Percentiles rank a stretch among this genome's conserved stretches.
Evolutionary conservation across 2,113 vertebrate genomes (phyloP).

Genomic region (Chiloscyllium plagiosum): DNA sequence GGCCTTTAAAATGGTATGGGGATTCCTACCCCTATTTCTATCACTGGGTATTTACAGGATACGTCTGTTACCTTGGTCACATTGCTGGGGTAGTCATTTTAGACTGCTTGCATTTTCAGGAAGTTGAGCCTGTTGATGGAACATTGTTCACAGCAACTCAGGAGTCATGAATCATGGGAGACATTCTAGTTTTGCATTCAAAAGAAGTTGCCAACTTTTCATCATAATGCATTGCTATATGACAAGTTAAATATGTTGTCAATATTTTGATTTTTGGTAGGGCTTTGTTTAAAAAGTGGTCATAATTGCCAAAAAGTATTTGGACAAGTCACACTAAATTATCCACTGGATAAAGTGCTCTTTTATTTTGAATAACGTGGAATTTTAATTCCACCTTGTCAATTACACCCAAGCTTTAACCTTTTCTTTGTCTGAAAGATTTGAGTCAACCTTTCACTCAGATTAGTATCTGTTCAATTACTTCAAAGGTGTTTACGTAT

Average conservation of each 20-base stretch:
- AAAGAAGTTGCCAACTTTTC: not conserved
- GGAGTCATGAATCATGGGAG: not conserved
- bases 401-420: too few species aligned
- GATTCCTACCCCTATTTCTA: too few species aligned
- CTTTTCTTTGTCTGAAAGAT: too few species aligned
- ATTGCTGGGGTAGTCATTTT: not conserved
- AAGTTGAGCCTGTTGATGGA: not conserved
- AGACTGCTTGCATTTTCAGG: not conserved
- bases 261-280: not conserved
- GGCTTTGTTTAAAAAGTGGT: not conserved
- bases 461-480: too few species aligned
- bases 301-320: not conserved
- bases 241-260: too few species aligned
- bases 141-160: not conserved
- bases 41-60: not conserved
- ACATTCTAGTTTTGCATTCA: not conserved
- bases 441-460: too few species aligned
- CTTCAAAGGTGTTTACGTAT: too few species aligned
- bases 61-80: not conserved
- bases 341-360: not conserved
- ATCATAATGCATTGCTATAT: not conserved
- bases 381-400: too few species aligned
- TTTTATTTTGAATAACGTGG: not conserved
- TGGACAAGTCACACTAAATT: not conserved
- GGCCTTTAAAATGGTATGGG: too few species aligned